A percentile compares a stretch with the other conserved stretches of the same genome.
phyloP scores from a whole-genome alignment of 2,113 vertebrate species.

The Myrmecophaga tridactyla region DNA sequence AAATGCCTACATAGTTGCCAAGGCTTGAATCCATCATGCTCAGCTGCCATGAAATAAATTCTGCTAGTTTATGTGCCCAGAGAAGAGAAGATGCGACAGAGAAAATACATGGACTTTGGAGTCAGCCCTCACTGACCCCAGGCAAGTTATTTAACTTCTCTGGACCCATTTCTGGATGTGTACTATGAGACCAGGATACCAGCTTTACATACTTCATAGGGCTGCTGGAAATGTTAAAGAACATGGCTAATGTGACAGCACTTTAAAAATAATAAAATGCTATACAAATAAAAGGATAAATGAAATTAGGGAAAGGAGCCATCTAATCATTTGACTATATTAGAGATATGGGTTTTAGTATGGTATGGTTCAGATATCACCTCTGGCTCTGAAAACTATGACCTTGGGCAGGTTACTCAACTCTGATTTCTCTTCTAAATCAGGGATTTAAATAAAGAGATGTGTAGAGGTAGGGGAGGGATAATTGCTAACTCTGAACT shows the following conservation, averaged over 20 bases:
- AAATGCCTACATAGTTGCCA: background rate
- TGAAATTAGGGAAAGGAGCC: background rate
- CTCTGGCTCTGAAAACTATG: background rate
- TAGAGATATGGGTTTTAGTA: background rate
- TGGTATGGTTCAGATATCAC: background rate
- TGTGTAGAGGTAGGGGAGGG: background rate
- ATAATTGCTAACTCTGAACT: background rate
- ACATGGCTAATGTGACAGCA: background rate
- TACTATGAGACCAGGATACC: background rate
- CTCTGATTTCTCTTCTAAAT: background rate
- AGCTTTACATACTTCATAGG: background rate
- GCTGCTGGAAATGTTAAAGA: background rate
- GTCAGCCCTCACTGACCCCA: background rate
- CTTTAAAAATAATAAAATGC: background rate
- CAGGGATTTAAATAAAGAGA: background rate
- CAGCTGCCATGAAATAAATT: constrained; percentile 36
- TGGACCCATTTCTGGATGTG: background rate
- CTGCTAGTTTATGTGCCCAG: background rate
- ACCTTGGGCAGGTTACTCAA: background rate
- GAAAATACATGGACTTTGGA: background rate
- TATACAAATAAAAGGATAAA: background rate
- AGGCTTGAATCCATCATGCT: background rate
- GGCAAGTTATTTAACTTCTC: background rate
- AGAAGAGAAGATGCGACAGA: background rate
- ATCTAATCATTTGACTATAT: background rate